Base-by-base conservation (phyloP, 2,797 vertebrate genomes). In the Acrossocheilus fasciatus region DNA sequence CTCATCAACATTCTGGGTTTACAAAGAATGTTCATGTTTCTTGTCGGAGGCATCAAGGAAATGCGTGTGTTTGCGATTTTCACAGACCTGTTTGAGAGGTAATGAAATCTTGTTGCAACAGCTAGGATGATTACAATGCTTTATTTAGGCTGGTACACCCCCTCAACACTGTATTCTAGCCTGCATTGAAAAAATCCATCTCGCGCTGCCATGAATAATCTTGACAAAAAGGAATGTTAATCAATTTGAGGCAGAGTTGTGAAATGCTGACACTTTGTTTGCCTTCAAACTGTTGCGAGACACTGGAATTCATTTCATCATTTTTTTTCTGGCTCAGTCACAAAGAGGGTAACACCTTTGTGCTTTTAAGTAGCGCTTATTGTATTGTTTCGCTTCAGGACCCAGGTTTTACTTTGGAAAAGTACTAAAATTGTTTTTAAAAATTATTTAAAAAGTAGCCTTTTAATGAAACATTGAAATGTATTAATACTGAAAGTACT, bases 261-360 rank as follows among this genome's bases (percentile, higher is more conserved):
- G 84, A 86, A 85, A 85, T 76, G 70, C 80, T 85, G 83, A 82
- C 72, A 72, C 57, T 64, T 79, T 85, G 54, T 83, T 83, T 85
- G 52, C 34, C 34, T 73, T 82, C 20, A 73, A 85, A 72, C 76
- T 79, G 50, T 69, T 64, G 34, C 50, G 43, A 73, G 79, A 85
- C 79, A 23, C 26, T n/a, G 73, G 64, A 88, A 81, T 81, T 77
- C 8, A 26, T 82, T 85, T 85, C 74, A 82, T 88, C 36, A 68
- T 76, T 86, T 66, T n/a, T 26, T 57, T 70, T 20, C 36, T 54
- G 57, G 36, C n/a, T 78, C 45, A 23, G 70, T 26, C 39, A 41
- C 68, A 74, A 83, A 73, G 41, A 81, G 10, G n/a, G 26, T 12
- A 20, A 7, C 30, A 83, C 30, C 57, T 66, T 50, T 66, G 72